Evolutionary conservation across 1,140 invertebrate genomes (phyloP).

Genomic region (Formica exsecta): DNA sequence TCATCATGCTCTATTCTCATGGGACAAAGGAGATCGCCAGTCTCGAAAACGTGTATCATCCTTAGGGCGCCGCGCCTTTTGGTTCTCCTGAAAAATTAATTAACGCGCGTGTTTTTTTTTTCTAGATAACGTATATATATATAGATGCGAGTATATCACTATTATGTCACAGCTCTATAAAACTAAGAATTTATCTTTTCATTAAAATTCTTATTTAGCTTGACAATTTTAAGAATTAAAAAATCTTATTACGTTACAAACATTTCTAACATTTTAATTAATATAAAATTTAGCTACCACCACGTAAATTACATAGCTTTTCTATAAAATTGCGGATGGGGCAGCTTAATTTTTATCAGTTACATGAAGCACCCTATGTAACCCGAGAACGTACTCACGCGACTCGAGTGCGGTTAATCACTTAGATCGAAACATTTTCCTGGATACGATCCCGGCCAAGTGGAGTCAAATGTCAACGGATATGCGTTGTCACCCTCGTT

Average conservation of each 20-base stretch:
- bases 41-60: not conserved
- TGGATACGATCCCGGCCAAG: constrained; percentile 62
- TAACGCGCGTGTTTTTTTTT: constrained; percentile 19
- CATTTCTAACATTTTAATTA: not conserved
- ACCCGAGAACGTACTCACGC: constrained; percentile 30
- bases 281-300: not conserved
- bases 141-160: not conserved
- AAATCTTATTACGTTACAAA: not conserved
- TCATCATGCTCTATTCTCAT: constrained; percentile 37
- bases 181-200: not conserved
- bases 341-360: constrained; percentile 18
- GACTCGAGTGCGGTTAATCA: constrained; percentile 57
- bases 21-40: not conserved
- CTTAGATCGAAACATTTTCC: constrained; percentile 63
- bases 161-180: not conserved
- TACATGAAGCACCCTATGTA: constrained; percentile 9
- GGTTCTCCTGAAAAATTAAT: constrained; percentile 34
- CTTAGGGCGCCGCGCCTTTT: not conserved
- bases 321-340: not conserved
- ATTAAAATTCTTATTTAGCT: not conserved
- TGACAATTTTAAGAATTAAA: not conserved
- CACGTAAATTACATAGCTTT: not conserved
- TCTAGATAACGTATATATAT: too few species aligned
- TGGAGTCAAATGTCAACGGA: constrained; percentile 83
- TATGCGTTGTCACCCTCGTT: constrained; percentile 77